Evolutionary conservation across 1,140 invertebrate species (phyloP).

Genomic region (Calliopsis andreniformis): DNA sequence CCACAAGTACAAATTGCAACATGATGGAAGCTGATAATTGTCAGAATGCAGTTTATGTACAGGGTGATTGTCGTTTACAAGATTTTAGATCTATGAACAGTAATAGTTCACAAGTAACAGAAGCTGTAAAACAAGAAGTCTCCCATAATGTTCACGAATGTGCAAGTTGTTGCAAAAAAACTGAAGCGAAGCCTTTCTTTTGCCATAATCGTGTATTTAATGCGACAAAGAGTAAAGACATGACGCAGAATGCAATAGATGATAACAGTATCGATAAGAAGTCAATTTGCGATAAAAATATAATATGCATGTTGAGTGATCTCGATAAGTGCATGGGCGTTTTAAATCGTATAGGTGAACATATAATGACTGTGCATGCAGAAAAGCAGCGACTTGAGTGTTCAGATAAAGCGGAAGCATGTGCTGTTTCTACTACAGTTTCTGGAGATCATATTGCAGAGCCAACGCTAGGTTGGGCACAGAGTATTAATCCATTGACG

Average conservation of each 20-base stretch:
- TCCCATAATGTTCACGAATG: constrained; percentile 24
- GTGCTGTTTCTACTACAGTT: constrained; percentile 59
- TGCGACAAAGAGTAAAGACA: constrained; percentile 24
- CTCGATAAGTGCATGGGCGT: constrained; percentile 55
- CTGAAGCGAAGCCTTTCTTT: constrained; percentile 37
- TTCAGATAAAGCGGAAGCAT: constrained; percentile 44
- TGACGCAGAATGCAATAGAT: constrained; percentile 16
- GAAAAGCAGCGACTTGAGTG: constrained; percentile 32
- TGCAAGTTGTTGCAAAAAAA: constrained; percentile 18
- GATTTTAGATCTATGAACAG: constrained; percentile 29
- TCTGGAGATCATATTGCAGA: constrained; percentile 41
- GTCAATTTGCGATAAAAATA: constrained; percentile 29
- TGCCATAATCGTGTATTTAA: constrained; percentile 32
- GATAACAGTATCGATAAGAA: constrained; percentile 20
- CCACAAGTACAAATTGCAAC: constrained; percentile 37
- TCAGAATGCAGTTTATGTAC: constrained; percentile 27
- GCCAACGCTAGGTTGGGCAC: constrained; percentile 21
- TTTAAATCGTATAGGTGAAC: constrained; percentile 56
- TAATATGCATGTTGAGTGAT: constrained; percentile 42
- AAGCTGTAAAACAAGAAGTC: constrained; percentile 34
- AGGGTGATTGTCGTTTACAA: constrained; percentile 15
- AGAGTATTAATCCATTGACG: constrained; percentile 41
- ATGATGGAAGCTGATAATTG: constrained; percentile 1
- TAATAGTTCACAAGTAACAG: constrained; percentile 24
- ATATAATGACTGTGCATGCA: constrained; percentile 49